Evolutionary conservation across 2,113 vertebrate genomes (phyloP), one percentile per base, ranked within the genome.

Genomic region (Mastomys natalensis): DNA sequence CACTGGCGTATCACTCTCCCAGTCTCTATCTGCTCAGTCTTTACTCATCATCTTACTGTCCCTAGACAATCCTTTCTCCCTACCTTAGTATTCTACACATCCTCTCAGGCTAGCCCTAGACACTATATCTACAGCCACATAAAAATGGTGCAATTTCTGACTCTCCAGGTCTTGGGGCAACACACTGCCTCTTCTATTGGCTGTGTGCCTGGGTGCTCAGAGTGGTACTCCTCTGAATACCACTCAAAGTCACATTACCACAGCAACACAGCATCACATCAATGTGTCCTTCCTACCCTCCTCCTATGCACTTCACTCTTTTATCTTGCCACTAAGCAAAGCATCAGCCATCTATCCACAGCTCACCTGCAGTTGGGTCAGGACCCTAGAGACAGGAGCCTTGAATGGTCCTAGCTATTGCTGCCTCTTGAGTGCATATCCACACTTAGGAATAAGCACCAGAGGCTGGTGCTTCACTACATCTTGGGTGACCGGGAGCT

Each of bases 111-210:
- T 58, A 58, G 9, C 37, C 9, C 12, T 4, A 55, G 62, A n/a
- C 0, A 15, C 26, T 13, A 2, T 53, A 22, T 78, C 82, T 80
- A 37, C 5, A 16, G 68, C 45, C 15, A 53, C 22, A 6, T 31
- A 37, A 62, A 48, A 45, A 16, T 0, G 13, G 34, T 5, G 2
- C 0, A 2, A 10, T 34, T 40, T n/a, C 48, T 34, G 73, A 31
- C 58, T 48, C 19, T 11, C 34, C 0, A 55, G 66, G 66, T 72
- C 29, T 22, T 11, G 45, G n/a, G 29, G 19, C 15, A 45, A 40
- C 5, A 6, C 4, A 9, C 4, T 86, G 24, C 7, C 45, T 85
- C 53, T 11, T 0, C 1, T 34, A 16, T 22, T 0, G 0, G 4
- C 53, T 0, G 2, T 80, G 40, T 13, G 29, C 22, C n/a, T 62